Percentiles rank a stretch among this genome's conserved stretches.
phyloP scores from a whole-genome alignment of 2,113 vertebrate species.

The Rhinolophus ferrumequinum region DNA sequence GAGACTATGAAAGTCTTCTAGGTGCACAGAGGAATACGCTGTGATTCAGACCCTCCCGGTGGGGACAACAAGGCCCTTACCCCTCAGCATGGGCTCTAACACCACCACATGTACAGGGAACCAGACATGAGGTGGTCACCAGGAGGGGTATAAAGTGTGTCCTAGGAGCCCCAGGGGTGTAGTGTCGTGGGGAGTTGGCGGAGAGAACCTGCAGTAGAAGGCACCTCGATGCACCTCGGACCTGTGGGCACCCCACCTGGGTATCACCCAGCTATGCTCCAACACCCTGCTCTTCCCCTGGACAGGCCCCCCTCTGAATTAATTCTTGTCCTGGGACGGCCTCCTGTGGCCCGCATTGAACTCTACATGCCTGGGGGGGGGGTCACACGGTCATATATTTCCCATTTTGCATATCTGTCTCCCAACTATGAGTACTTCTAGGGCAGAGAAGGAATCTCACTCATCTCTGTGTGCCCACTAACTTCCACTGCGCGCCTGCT shows the following conservation, averaged over 20 bases:
- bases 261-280: background rate
- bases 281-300: too few relatives aligned
- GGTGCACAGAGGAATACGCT: background rate
- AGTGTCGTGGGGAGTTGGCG: background rate
- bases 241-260: background rate
- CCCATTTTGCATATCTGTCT: background rate
- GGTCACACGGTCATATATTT: accelerated
- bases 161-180: background rate
- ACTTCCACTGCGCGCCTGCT: background rate
- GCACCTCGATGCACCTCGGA: accelerated
- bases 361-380: background rate
- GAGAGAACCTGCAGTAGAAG: background rate
- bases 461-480: background rate
- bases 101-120: accelerated
- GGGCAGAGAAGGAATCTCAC: background rate
- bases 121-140: too few relatives aligned
- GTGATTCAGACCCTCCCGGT: background rate
- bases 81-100: too few relatives aligned
- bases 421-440: background rate
- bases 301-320: background rate
- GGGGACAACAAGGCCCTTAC: background rate
- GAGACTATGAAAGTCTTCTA: background rate
- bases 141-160: background rate
- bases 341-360: background rate
- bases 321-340: background rate